Evolutionary conservation across 1,140 invertebrate species (phyloP), one percentile per base, ranked within the genome.

Genomic region (Heliothis virescens): DNA sequence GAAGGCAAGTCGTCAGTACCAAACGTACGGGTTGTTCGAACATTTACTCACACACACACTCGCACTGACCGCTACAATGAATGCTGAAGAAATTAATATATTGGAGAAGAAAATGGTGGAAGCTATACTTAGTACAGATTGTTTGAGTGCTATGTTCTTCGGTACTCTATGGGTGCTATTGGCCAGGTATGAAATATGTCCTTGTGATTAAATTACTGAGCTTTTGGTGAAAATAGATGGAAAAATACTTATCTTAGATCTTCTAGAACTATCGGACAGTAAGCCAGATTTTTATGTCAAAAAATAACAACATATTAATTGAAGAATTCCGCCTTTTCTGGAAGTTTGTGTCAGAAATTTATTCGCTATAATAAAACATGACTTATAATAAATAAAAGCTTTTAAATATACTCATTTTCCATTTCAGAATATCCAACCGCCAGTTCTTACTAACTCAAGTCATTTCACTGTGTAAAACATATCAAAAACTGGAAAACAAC

Each of bases 141-240:
- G 77, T 60, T 85, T 81, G 5, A 84, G 52, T 16, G 90, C 89
- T 7, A 34, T 92, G 11, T 93, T 94, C 82, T 83, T 87, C 15
- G 84, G 87, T 0, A 87, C 90, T 75, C 62, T 92, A 11, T 94
- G 90, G 92, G 16, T 81, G 15, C 34, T 88, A 7, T 62, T 93
- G 52, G 84, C 87, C 52, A 91, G 89, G 92, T 93, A 80, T 82
- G 67, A 21, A 48, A 48, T 9, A 47, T 47, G 5, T 5, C 15
- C 2, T 18, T 11, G 5, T 65, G 5, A 62, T 62, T 16, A 26
- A 18, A 18, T 34, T 34, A 57, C 10, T 16, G 16, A 18, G 16
- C 53, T 0, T 7, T 4, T 57, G 3, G 16, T 7, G 5, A 5
- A 18, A 9, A 18, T 57, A 16, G 1, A 16, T 53, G 52, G 16